These are phyloP conservation scores for Hylaea fasciaria DNA, from an alignment of 2,888 invertebrate species.

Conservation along the genomic window DNA sequence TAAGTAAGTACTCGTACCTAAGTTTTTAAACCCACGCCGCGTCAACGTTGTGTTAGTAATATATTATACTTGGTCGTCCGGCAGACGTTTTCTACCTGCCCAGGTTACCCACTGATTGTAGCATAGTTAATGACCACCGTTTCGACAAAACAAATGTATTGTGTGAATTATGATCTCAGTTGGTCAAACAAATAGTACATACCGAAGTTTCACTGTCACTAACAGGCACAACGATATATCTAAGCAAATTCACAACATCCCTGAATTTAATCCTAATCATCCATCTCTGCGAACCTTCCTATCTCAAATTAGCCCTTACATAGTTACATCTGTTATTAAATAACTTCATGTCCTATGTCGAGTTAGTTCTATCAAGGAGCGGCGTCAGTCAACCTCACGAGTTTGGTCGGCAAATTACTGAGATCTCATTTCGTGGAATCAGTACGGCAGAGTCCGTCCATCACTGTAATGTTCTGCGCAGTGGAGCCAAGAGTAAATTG, in stretches of 20 bases:
- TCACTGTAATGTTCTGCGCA: conserved; percentile 43
- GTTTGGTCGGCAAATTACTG: conserved; percentile 50
- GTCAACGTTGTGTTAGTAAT: no score
- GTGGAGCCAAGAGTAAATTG: conserved; percentile 42
- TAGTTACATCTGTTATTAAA: conserved; percentile 27
- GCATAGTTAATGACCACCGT: no score
- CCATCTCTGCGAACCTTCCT: conserved; percentile 1
- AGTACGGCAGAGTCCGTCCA: conserved; percentile 44
- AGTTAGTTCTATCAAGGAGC: conserved; percentile 30
- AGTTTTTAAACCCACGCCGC: no score
- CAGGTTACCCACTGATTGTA: no score
- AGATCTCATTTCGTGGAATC: conserved; percentile 60
- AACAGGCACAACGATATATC: background rate
- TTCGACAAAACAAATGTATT: no score
- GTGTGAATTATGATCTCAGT: no score
- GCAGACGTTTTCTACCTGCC: no score
- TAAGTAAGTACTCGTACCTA: no score
- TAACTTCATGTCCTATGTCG: conserved; percentile 27
- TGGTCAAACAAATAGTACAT: no score
- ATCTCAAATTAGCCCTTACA: conserved; percentile 22
- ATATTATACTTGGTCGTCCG: no score
- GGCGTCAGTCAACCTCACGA: conserved; percentile 16
- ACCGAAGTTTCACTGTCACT: no score
- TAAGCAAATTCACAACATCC: conserved; percentile 1
- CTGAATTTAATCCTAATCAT: conserved; percentile 4